These are phyloP conservation scores for Cyrtodaria siliqua DNA, from an alignment of 2,888 invertebrate genomes.

Conservation along the genomic window DNA sequence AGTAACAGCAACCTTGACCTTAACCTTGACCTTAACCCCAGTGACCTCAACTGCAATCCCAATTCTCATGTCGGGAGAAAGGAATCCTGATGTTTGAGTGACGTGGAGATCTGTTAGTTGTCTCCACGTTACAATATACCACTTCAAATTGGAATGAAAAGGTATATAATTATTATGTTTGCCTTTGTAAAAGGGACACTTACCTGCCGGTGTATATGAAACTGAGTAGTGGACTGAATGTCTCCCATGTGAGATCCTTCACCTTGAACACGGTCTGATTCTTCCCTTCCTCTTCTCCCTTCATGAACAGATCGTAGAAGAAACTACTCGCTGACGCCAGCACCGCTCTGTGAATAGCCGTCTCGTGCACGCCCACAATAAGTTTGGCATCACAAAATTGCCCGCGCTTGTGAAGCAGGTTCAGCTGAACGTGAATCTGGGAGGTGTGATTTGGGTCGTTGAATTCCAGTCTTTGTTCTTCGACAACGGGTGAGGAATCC, in stretches of 20 bases:
- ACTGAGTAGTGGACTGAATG: slow-evolving; percentile 92
- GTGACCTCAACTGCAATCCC: no score
- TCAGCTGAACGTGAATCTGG: slow-evolving; percentile 86
- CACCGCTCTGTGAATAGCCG: slow-evolving; percentile 92
- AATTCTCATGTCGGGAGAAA: no score
- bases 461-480: slow-evolving; percentile 23
- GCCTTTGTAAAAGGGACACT: no score
- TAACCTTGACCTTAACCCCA: no score
- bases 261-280: slow-evolving; percentile 87
- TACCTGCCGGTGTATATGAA: slow-evolving; percentile 93
- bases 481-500: not conserved
- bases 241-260: slow-evolving; percentile 89
- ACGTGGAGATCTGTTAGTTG: no score
- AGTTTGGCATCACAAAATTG: slow-evolving; percentile 95
- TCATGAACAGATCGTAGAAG: slow-evolving; percentile 91
- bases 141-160: no score
- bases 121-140: no score
- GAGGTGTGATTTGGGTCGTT: slow-evolving; percentile 33
- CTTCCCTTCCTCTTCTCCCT: slow-evolving; percentile 84
- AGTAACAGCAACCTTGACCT: no score
- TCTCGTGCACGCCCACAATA: slow-evolving; percentile 91
- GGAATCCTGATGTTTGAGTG: no score
- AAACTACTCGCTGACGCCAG: slow-evolving; percentile 92
- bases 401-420: slow-evolving; percentile 93
- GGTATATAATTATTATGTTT: no score